Percentiles rank a stretch among this genome's conserved stretches.
Conservation (phyloP, 2,113 vertebrate species). For the Eublepharis macularius region DNA sequence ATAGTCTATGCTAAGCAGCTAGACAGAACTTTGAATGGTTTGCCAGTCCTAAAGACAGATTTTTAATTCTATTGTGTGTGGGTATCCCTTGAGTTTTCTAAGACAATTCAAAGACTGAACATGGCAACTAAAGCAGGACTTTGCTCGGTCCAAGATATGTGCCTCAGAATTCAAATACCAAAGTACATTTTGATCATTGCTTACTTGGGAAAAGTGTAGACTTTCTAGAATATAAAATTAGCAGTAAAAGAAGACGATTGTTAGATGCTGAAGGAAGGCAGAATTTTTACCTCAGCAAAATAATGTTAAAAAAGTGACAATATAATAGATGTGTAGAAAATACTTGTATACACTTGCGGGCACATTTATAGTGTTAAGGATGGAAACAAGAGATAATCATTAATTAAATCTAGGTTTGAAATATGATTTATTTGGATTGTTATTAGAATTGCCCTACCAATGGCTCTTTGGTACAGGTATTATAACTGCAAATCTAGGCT, state of each 20-base stretch:
- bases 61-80: constrained; percentile 79
- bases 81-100: constrained; percentile 72
- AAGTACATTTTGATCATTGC: not conserved
- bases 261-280: not conserved
- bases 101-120: constrained; percentile 76
- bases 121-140: constrained; percentile 55
- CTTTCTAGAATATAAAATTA: constrained; percentile 36
- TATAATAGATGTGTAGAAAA: not conserved
- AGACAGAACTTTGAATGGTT: constrained; percentile 71
- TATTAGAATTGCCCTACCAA: not conserved
- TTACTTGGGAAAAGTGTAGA: constrained; percentile 53
- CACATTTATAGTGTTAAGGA: not conserved
- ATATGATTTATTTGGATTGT: not conserved
- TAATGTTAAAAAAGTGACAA: not conserved
- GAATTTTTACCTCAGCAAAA: not conserved
- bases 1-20: constrained; percentile 81
- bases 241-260: constrained; percentile 32
- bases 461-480: not conserved
- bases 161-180: constrained; percentile 61
- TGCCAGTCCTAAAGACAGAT: constrained; percentile 74
- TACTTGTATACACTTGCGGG: not conserved
- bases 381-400: not conserved
- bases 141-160: constrained; percentile 13
- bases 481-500: not conserved
- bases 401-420: not conserved